These are phyloP conservation scores for Dromius quadrimaculatus DNA, from an alignment of 2,888 invertebrate species.

Conservation along the genomic window DNA sequence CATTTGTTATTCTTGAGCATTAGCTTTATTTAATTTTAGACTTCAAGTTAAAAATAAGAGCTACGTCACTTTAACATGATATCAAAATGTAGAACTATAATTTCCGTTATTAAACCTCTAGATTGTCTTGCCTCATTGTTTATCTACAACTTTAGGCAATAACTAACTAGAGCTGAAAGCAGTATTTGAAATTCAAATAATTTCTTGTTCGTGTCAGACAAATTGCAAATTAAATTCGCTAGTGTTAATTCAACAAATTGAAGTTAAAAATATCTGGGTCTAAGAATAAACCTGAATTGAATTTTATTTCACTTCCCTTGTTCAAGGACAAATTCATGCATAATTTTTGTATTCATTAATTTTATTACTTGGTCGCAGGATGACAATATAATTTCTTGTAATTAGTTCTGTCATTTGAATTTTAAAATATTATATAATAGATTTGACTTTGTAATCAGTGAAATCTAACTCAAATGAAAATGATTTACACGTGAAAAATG, in stretches of 20 bases:
- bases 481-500: too few species aligned
- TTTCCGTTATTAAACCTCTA: not conserved
- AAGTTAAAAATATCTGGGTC: conserved; percentile 21
- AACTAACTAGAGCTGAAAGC: not conserved
- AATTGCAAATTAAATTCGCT: not conserved
- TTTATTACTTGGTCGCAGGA: conserved; percentile 1
- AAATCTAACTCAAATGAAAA: too few species aligned
- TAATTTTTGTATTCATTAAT: conserved; percentile 22
- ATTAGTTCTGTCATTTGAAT: not conserved
- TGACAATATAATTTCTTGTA: conserved; percentile 13
- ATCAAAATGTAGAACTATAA: not conserved
- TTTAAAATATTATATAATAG: too few species aligned
- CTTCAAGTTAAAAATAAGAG: not conserved
- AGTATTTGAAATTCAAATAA: conserved; percentile 14
- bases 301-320: conserved; percentile 22
- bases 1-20: too few species aligned
- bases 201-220: not conserved
- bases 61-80: not conserved
- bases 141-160: too few species aligned
- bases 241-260: conserved; percentile 18
- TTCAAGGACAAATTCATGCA: conserved; percentile 31
- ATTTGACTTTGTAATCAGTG: too few species aligned
- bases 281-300: conserved; percentile 14
- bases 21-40: not conserved
- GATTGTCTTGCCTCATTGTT: too few species aligned